phyloP scores from a whole-genome alignment of 2,888 invertebrate species.

The Tupiocoris notatus region DNA sequence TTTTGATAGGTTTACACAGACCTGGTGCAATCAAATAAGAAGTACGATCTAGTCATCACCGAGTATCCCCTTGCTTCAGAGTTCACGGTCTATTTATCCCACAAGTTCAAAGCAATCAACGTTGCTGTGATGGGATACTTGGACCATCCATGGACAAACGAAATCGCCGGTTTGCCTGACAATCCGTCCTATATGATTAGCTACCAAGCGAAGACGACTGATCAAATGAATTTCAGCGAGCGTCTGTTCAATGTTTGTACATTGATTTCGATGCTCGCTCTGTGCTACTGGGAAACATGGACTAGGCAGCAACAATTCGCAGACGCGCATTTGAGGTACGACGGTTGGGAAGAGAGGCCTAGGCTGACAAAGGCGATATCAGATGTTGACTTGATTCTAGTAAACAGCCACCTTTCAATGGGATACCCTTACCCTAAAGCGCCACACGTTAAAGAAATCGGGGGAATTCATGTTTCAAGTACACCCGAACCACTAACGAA shows the following conservation, averaged over 20 bases:
- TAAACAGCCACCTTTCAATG: constrained; percentile 44
- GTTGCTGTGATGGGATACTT: constrained; percentile 29
- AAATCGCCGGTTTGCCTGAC: constrained; percentile 38
- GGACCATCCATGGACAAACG: constrained; percentile 32
- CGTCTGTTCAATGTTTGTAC: constrained; percentile 35
- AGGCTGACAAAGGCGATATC: constrained; percentile 41
- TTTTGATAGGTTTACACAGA: constrained; percentile 18
- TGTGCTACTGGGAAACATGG: constrained; percentile 45
- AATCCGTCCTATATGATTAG: constrained; percentile 41
- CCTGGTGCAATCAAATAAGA: constrained; percentile 30
- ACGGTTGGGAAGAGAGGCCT: constrained; percentile 44
- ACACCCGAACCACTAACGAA: constrained; percentile 41
- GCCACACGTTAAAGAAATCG: constrained; percentile 41
- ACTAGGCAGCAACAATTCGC: constrained; percentile 44
- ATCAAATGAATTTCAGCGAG: constrained; percentile 18
- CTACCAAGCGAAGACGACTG: not conserved
- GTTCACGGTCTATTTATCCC: constrained; percentile 26
- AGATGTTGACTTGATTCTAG: constrained; percentile 44
- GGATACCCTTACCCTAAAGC: constrained; percentile 41
- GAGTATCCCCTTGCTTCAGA: constrained; percentile 35
- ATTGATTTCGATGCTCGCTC: not conserved
- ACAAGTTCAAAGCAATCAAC: constrained; percentile 30
- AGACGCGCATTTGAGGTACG: constrained; percentile 44
- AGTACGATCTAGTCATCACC: constrained; percentile 38
- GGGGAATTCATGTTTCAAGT: constrained; percentile 53